These are phyloP conservation scores for Chelonoidis abingdonii DNA, from an alignment of 2,113 vertebrate genomes.

Conservation along the genomic window DNA sequence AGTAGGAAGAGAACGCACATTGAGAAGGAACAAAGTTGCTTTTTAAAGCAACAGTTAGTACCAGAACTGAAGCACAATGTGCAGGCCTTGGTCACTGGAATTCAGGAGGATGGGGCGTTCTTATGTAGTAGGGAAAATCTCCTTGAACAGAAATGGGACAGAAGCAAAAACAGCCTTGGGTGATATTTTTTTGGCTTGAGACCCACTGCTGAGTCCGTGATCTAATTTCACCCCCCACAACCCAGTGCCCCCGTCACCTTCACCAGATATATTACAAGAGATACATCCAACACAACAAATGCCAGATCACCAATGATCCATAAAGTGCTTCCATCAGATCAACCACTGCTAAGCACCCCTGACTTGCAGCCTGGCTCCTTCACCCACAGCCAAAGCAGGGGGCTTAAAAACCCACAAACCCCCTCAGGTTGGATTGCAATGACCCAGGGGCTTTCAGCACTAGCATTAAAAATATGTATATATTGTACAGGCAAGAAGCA, in stretches of 20 bases:
- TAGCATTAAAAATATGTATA: constrained; percentile 55
- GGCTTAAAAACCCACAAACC: not conserved
- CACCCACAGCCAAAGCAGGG: not conserved
- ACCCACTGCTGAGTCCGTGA: accelerated
- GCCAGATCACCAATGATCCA: accelerated
- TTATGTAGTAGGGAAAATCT: accelerated
- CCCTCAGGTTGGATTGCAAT: not conserved
- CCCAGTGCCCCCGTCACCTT: accelerated
- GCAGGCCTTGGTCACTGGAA: not conserved
- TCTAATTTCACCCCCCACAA: not conserved
- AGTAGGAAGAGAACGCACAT: not conserved
- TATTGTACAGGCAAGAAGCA: constrained; percentile 32
- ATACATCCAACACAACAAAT: not conserved
- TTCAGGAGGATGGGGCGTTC: not conserved
- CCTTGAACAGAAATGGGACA: accelerated
- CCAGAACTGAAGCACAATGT: not conserved
- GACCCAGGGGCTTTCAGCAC: not conserved
- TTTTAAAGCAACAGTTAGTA: not conserved
- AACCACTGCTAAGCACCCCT: accelerated
- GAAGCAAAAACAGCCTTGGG: not conserved
- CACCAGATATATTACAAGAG: not conserved
- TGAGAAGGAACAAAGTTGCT: not conserved
- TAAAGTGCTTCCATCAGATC: not conserved
- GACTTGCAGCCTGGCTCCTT: accelerated
- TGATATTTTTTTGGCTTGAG: not conserved